Evolutionary conservation across 2,888 invertebrate species (phyloP), one percentile per base, ranked within the genome.

Genomic region (Mythimna ferrago): DNA sequence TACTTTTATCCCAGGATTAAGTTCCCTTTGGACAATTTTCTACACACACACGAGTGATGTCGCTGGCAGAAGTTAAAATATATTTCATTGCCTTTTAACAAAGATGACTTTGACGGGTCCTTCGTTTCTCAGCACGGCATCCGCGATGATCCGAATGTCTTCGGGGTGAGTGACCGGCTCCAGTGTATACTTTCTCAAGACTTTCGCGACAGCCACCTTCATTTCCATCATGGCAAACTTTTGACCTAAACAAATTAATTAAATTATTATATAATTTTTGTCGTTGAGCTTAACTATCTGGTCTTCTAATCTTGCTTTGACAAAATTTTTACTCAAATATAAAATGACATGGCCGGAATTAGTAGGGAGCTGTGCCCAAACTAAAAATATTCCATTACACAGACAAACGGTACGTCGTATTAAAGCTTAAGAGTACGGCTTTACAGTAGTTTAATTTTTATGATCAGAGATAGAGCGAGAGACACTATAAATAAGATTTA

Each of bases 161-260:
- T 93, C 91, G 6, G 94, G 96, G 4, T 91, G 96, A 54, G 96
- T 96, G 6, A 97, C 93, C 1, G 97, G 94, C 68, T 93, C 86
- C 80, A 97, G 86, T 21, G 90, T 88, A 84, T 93, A 97, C 66
- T 94, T 93, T 32, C 96, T 90, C 54, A 97, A 81, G 53, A 97
- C 90, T 5, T 94, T 93, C 2, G 97, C 94, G 66, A 97, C 86
- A 6, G 95, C 92, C 1, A 95, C 92, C 89, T 97, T 97, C 92
- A 97, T 94, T 89, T 97, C 97, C 89, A 97, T 92, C 92, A 97
- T 96, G 1, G 97, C 97, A 83, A 97, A 97, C 84, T 96, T 97
- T 92, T 97, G 96, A 66, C 97, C 97, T 97, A 90, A 57, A 93
- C 6, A 58, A 60, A 16, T 53, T 5, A 56, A 35, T 19, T 19